Conservation (phyloP, 2,113 vertebrate genomes). For the Elaphurus davidianus region DNA sequence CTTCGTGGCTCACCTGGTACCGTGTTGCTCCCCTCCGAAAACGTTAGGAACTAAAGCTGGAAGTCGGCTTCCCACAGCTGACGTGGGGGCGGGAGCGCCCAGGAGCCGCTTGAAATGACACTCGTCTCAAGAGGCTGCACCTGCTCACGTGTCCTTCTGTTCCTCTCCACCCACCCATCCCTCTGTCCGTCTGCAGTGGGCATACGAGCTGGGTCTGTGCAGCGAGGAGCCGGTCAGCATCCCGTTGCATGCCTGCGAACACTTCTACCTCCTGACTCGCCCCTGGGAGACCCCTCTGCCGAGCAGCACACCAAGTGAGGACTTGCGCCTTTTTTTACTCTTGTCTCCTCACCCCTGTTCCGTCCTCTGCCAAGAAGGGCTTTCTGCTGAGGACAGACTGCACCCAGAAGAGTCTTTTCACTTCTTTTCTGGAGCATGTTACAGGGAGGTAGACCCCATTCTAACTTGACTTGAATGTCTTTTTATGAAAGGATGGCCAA, state of each 20-base stretch:
- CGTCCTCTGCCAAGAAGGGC: constrained; percentile 35
- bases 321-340: constrained; percentile 39
- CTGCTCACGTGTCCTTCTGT: constrained; percentile 59
- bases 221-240: constrained; percentile 92
- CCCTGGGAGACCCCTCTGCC: constrained; percentile 87
- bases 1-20: background rate
- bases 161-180: constrained; percentile 48
- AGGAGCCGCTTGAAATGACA: constrained; percentile 32
- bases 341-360: constrained; percentile 7
- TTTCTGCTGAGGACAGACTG: constrained; percentile 29
- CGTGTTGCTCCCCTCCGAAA: background rate
- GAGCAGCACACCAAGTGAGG: constrained; percentile 88
- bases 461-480: background rate
- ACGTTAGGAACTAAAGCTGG: background rate
- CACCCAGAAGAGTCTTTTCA: background rate
- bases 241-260: constrained; percentile 96
- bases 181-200: constrained; percentile 88
- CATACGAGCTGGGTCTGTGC: constrained; percentile 95
- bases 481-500: constrained; percentile 16
- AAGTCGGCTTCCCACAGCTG: background rate
- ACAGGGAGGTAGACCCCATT: background rate
- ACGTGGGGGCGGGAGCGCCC: background rate
- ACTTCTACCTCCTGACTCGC: constrained; percentile 98
- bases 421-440: constrained; percentile 33
- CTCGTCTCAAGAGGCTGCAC: constrained; percentile 9